Conservation (phyloP, 2,113 vertebrate species). For the Silurus glanis region DNA sequence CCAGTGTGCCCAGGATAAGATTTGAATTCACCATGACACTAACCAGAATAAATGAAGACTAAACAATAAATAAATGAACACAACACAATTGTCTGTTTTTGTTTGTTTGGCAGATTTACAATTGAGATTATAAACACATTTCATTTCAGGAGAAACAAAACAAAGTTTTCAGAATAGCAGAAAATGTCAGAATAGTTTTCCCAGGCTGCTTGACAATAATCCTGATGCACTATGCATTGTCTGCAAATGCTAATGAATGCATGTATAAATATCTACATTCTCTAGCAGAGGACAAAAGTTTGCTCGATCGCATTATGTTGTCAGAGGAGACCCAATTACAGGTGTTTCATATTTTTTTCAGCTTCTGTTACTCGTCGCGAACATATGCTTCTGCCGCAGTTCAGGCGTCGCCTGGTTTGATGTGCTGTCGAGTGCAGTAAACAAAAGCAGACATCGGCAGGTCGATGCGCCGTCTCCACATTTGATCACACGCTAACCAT, state of each 20-base stretch:
- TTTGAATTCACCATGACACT: background rate
- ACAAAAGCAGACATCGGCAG: conserved; percentile 56
- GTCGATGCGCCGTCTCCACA: conserved; percentile 28
- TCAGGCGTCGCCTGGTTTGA: conserved; percentile 46
- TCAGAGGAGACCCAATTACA: conserved; percentile 62
- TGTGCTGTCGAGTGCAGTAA: conserved; percentile 57
- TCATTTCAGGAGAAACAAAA: background rate
- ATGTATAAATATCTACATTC: conserved; percentile 33
- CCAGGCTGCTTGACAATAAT: background rate
- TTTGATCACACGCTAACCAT: conserved; percentile 20
- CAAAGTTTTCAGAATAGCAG: background rate
- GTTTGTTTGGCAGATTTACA: background rate
- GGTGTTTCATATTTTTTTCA: conserved; percentile 54
- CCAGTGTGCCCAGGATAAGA: background rate
- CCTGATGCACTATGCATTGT: background rate
- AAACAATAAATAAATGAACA: background rate
- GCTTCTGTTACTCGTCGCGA: conserved; percentile 27
- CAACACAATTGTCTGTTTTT: background rate
- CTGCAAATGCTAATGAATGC: conserved; percentile 11
- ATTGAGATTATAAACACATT: background rate
- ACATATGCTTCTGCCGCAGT: conserved; percentile 39
- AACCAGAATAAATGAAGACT: background rate
- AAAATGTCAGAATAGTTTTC: background rate
- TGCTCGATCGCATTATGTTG: conserved; percentile 42
- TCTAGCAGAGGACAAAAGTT: conserved; percentile 44